Evolutionary conservation across 2,113 vertebrate species (phyloP).

Genomic region (Egretta garzetta): DNA sequence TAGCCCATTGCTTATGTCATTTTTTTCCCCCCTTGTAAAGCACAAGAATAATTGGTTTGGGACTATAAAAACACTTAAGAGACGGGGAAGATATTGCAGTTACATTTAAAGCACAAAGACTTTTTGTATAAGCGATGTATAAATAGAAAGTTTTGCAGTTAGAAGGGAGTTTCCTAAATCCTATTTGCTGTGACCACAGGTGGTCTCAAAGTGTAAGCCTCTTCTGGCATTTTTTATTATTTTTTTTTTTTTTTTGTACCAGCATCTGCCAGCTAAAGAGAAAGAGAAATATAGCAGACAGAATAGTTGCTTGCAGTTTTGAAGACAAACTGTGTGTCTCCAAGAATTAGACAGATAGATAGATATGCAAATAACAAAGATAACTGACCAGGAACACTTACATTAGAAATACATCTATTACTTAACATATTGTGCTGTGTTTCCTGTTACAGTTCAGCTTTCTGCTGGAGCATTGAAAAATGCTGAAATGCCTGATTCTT

Average conservation of each 20-base stretch:
- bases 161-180: neutral
- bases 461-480: neutral
- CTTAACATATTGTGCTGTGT: neutral
- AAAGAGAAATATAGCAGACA: neutral
- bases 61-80: neutral
- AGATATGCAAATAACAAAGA: neutral
- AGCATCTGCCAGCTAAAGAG: neutral
- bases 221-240: neutral
- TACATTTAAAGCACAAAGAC: neutral
- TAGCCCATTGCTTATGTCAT: neutral
- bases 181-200: neutral
- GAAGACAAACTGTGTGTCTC: neutral
- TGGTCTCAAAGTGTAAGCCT: neutral
- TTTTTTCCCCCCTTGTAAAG: neutral
- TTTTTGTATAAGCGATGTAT: neutral
- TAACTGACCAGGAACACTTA: neutral
- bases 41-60: neutral
- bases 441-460: neutral
- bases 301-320: neutral
- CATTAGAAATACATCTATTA: neutral
- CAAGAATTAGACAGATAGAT: neutral
- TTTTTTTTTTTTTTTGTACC: neutral
- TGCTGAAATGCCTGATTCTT: neutral
- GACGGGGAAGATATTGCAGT: neutral
- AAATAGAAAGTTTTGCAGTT: neutral